These are phyloP conservation scores for Papilio helenus DNA, from an alignment of 1,140 invertebrate genomes.

Conservation along the genomic window DNA sequence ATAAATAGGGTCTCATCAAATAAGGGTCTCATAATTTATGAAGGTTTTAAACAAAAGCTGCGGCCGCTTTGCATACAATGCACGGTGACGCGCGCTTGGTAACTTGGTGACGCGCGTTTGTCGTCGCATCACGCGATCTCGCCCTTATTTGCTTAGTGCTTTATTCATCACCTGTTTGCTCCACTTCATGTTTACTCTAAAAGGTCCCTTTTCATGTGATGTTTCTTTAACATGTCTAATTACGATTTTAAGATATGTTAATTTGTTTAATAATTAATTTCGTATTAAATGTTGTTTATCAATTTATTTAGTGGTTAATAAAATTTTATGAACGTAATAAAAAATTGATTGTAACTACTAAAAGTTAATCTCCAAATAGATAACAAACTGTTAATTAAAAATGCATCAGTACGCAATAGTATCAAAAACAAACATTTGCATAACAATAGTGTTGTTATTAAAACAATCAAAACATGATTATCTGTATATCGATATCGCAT, in stretches of 20 bases:
- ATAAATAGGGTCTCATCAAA: conserved; percentile 41
- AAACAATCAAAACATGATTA: conserved; percentile 48
- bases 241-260: too few species aligned
- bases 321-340: neutral
- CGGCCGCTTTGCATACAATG: conserved; percentile 78
- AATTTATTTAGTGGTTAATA: neutral
- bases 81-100: conserved; percentile 48
- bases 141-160: conserved; percentile 65
- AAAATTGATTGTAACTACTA: neutral
- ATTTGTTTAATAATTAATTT: too few species aligned
- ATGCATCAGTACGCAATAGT: neutral
- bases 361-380: neutral
- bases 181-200: conserved; percentile 30
- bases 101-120: conserved; percentile 45
- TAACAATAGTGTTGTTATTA: conserved; percentile 43
- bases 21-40: conserved; percentile 38
- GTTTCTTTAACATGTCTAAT: neutral
- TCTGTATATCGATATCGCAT: conserved; percentile 46
- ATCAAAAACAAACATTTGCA: conserved; percentile 23
- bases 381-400: conserved; percentile 1
- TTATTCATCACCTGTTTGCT: conserved; percentile 56
- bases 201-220: conserved; percentile 24
- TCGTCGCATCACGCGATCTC: conserved; percentile 55
- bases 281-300: neutral
- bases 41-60: conserved; percentile 43